A percentile compares a stretch with the other conserved stretches of the same genome.
phyloP scores from a whole-genome alignment of 2,797 vertebrate species.

The Sphaeramia orbicularis region DNA sequence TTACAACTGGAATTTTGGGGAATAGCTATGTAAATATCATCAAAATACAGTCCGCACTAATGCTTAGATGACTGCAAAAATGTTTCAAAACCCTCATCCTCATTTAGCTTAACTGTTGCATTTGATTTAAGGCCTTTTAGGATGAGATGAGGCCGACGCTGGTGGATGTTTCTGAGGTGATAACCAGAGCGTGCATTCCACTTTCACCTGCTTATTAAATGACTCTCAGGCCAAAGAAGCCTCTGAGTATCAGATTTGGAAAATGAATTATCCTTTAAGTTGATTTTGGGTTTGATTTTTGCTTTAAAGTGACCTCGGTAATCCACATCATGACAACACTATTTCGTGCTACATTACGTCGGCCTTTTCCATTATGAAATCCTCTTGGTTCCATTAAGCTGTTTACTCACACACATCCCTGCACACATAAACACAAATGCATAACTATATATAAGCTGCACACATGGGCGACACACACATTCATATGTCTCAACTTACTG shows the following conservation, averaged over 20 bases:
- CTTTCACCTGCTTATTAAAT: slow-evolving; percentile 59
- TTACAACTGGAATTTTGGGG: slow-evolving; percentile 61
- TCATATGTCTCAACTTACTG: slow-evolving; percentile 44
- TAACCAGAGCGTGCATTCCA: slow-evolving; percentile 12
- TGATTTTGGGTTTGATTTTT: slow-evolving; percentile 73
- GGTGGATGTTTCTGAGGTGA: slow-evolving; percentile 13
- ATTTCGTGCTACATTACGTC: slow-evolving; percentile 56
- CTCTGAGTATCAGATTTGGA: slow-evolving; percentile 43
- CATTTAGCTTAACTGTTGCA: slow-evolving; percentile 68
- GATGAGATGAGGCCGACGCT: slow-evolving; percentile 26
- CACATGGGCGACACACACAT: slow-evolving; percentile 22
- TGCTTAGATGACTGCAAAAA: slow-evolving; percentile 61
- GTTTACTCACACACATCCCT: slow-evolving; percentile 56
- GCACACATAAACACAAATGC: slow-evolving; percentile 26
- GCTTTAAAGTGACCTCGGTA: slow-evolving; percentile 68
- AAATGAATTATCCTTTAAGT: slow-evolving; percentile 68
- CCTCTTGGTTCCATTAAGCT: slow-evolving; percentile 80
- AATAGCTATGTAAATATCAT: slow-evolving; percentile 54
- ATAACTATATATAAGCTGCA: slow-evolving; percentile 43
- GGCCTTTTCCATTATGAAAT: slow-evolving; percentile 78
- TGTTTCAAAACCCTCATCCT: slow-evolving; percentile 66
- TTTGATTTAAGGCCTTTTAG: slow-evolving; percentile 68
- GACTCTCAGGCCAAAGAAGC: slow-evolving; percentile 40
- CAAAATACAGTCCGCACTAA: slow-evolving; percentile 60
- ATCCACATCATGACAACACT: slow-evolving; percentile 71